Base-by-base conservation (phyloP, 2,888 invertebrate species). In the Nymphalis c-album region DNA sequence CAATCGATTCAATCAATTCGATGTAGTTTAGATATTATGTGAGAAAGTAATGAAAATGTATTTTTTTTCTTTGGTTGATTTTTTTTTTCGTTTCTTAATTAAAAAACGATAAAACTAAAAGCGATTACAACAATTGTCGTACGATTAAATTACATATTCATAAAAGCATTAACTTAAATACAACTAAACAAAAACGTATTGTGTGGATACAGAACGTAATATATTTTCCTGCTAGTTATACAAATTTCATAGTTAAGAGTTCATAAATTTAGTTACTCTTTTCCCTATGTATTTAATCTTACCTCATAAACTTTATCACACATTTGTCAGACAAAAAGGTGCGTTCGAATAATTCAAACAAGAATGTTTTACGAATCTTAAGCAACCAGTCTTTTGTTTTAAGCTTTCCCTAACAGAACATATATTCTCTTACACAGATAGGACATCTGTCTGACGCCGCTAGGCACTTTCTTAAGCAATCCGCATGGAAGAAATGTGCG, bases 401-500 rank as follows among this genome's bases (percentile, higher is more conserved):
- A 55, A 53, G 16, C 22, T 69, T 67, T 51, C 13, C 18, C 59
- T 59, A 94, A 78, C 90, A 92, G 77, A 94, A 93, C 63, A 92
- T 88, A 71, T 95, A 94, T 69, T 94, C 94, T 71, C 95, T 91
- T 74, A 96, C 95, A 83, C 96, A 96, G 80, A 96, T 95, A 0
- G 96, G 96, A 78, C 96, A 96, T 72, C 93, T 93, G 73, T 95
- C 93, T 6, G 94, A 94, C 17, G 93, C 90, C 73, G 95, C 95
- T n/a, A 96, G 90, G 79, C 96, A 96, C 73, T 94, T 93, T 69
- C 96, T 87, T 26, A 96, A 88, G 79, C 96, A 96, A 80, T 95
- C 95, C 0, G 95, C 95, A 80, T 96, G 96, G 85, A 96, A 96
- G 81, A 95, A 93, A 81, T 96, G 96, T 61, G 95, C 95, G 80